Evolutionary conservation across 2,888 invertebrate genomes (phyloP), one percentile per base, ranked within the genome.

Genomic region (Octodonta nipae): DNA sequence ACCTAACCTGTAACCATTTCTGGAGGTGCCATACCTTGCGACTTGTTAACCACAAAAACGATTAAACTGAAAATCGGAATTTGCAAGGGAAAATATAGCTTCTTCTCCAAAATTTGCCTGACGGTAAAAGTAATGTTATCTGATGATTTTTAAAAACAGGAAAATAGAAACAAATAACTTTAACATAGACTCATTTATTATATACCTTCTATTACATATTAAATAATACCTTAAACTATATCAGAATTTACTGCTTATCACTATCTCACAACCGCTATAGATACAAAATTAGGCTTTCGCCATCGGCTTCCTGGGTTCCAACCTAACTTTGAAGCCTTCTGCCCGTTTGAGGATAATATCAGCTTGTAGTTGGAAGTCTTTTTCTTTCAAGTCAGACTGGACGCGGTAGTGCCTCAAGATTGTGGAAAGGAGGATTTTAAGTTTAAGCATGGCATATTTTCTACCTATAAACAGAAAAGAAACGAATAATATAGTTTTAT

Each of bases 371-470:
- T 69, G 66, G 55, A 74, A 81, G 42, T 81, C 71, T 11, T 70
- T 60, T 49, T 81, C 78, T 29, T 70, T 68, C 13, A 77, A 52
- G 38, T 71, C 71, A 0, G 78, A 78, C 10, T 65, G 61, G 10
- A 77, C 61, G 34, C 67, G 70, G 60, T 70, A 82, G 56, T 76
- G 78, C 35, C 82, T 71, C 38, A 82, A 55, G 26, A 81, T 70
- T 3, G 79, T 80, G 0, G 80, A 73, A 2, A 82, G 65, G 1
- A 82, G 63, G 8, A 82, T 73, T 59, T 82, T 82, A 37, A 82
- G 61, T 54, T 82, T 82, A 33, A 82, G 57, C 67, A 82, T 72
- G n/a, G 82, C 82, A 56, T 82, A 82, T 62, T 82, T 82, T 24
- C 81, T 75, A 29, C 81, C 73, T 72, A 51, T 13, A 56, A 57